Conservation (phyloP, 23 tunicate species). For the Ciona savignyi region DNA sequence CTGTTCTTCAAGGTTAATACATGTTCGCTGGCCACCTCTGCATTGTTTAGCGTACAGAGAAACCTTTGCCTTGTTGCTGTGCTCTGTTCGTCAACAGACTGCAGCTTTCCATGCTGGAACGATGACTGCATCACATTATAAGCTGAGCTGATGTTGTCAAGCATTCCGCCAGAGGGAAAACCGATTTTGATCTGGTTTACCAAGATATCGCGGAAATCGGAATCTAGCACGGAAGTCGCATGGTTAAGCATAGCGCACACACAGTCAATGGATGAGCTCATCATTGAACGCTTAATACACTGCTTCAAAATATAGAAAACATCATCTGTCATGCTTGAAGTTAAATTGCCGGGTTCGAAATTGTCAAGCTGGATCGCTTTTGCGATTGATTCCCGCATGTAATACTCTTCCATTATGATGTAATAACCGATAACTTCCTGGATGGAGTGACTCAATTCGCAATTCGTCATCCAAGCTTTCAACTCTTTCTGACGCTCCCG, state of each 20-base stretch:
- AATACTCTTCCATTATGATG: conserved; percentile 92
- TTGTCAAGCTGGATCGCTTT: conserved; percentile 79
- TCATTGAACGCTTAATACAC: conserved; percentile 73
- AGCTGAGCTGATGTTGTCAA: conserved; percentile 94
- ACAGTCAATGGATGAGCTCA: conserved; percentile 82
- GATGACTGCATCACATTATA: conserved; percentile 87
- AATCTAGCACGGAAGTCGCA: conserved; percentile 59
- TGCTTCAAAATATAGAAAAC: conserved; percentile 75
- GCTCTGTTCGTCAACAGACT: conserved; percentile 85
- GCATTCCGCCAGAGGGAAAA: conserved; percentile 83
- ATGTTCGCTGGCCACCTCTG: conserved; percentile 71
- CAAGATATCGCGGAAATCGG: conserved; percentile 51
- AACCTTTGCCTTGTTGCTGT: conserved; percentile 34
- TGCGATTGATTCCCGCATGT: conserved; percentile 81
- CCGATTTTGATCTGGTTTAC: conserved; percentile 50
- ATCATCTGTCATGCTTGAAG: conserved; percentile 85
- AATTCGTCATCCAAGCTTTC: conserved; percentile 51
- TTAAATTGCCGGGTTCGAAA: conserved; percentile 36
- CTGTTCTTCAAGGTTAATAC: conserved; percentile 65
- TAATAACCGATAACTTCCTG: conserved; percentile 81
- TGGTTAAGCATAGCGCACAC: conserved; percentile 94
- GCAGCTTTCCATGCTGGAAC: conserved; percentile 87
- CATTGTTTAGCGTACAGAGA: conserved; percentile 68
- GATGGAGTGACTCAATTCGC: conserved; percentile 51
- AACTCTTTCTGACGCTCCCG: conserved; percentile 49